A percentile compares a stretch with the other conserved stretches of the same genome.
Evolutionary conservation across 2,113 vertebrate genomes (phyloP).

Genomic region (Anoura caudifer): DNA sequence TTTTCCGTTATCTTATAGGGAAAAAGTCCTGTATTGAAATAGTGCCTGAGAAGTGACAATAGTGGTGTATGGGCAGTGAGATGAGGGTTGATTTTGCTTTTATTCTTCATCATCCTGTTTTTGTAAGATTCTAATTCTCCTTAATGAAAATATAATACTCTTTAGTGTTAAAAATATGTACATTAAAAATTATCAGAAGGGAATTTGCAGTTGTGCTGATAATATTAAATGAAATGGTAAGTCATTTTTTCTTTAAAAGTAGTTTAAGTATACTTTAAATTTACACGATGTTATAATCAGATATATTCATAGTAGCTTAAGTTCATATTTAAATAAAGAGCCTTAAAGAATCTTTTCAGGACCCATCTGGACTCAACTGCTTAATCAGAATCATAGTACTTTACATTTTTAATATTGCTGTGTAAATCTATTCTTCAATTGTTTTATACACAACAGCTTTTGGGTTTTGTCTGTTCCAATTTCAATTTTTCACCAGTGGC

Average conservation of each 20-base stretch:
- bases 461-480: background rate
- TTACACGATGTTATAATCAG: background rate
- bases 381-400: slow-evolving; percentile 8
- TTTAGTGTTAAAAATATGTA: background rate
- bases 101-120: background rate
- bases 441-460: background rate
- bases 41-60: background rate
- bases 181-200: background rate
- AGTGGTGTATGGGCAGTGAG: background rate
- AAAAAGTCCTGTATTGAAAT: background rate
- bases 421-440: background rate
- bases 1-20: too few species aligned
- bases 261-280: background rate
- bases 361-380: background rate
- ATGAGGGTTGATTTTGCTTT: background rate
- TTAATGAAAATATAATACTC: background rate
- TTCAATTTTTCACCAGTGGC: background rate
- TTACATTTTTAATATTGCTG: slow-evolving; percentile 20
- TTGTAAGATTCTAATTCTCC: background rate
- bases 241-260: background rate
- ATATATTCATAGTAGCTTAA: background rate
- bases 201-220: background rate
- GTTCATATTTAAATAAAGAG: slow-evolving; percentile 1
- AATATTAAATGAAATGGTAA: background rate
- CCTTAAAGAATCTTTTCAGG: background rate